These are phyloP conservation scores for Pristionchus entomophagus DNA, from an alignment of 2,888 invertebrate genomes.

Conservation along the genomic window DNA sequence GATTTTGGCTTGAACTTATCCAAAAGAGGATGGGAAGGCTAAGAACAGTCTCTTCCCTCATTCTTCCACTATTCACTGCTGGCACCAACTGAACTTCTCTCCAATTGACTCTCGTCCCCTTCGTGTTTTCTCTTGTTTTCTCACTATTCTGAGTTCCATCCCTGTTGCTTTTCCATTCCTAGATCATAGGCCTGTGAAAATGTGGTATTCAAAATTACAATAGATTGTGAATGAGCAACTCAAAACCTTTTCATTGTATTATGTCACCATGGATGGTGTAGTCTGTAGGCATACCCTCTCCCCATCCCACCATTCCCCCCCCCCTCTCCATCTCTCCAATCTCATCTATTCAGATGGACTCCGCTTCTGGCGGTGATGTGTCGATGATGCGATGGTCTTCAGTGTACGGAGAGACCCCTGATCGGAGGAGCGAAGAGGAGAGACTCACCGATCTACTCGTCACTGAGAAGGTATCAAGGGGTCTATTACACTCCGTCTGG, in stretches of 20 bases:
- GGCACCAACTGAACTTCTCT: no score
- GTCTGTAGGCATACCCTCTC: neutral
- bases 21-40: no score
- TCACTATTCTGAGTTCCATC: no score
- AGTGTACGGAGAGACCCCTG: neutral
- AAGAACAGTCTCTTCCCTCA: no score
- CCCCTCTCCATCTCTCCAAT: neutral
- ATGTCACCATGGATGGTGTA: neutral
- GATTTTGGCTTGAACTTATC: no score
- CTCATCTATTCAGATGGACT: neutral
- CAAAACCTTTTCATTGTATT: neutral
- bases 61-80: no score
- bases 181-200: neutral
- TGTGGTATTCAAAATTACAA: neutral
- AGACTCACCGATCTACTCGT: neutral
- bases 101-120: no score
- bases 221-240: no score
- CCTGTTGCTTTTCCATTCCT: neutral
- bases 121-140: no score
- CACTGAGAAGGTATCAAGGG: neutral
- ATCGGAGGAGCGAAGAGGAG: neutral
- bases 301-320: neutral
- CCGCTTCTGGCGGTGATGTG: neutral
- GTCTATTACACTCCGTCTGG: no score
- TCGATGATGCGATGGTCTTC: constrained; percentile 14